These are phyloP conservation scores for Apteryx mantelli DNA, from an alignment of 2,113 vertebrate genomes.

Conservation along the genomic window DNA sequence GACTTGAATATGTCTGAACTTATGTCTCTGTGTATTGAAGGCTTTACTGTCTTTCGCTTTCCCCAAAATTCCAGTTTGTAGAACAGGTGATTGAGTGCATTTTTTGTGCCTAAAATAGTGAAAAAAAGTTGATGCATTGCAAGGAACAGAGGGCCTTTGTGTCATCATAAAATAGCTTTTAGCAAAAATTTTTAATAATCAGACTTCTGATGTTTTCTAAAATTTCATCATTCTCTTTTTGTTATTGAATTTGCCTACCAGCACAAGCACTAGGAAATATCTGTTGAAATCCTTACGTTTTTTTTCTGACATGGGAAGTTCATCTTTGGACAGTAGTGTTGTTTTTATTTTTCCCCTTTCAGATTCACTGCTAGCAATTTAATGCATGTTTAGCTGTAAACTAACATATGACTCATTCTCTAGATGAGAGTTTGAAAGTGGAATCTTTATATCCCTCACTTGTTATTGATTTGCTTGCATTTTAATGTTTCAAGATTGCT, in stretches of 20 bases:
- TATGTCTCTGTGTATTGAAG: neutral
- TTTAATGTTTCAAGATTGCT: neutral
- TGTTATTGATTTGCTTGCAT: conserved; percentile 21
- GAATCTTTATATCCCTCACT: neutral
- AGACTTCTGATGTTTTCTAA: neutral
- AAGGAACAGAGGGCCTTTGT: neutral
- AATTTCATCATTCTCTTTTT: neutral
- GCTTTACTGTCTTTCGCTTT: neutral
- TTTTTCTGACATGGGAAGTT: neutral
- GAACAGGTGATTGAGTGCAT: neutral
- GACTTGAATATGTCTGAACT: neutral
- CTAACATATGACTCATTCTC: conserved; percentile 13
- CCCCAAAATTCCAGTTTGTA: neutral
- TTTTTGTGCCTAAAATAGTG: neutral
- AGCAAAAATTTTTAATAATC: neutral
- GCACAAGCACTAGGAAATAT: neutral
- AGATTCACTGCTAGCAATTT: neutral
- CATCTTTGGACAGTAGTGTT: neutral
- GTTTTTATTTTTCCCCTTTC: conserved; percentile 23
- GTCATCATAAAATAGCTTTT: neutral
- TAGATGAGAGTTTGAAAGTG: neutral
- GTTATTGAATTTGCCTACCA: neutral
- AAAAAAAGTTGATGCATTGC: neutral
- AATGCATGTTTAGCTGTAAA: conserved; percentile 29
- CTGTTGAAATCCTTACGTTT: neutral